phyloP scores from a whole-genome alignment of 2,888 invertebrate species.

The Bombylius discolor region DNA sequence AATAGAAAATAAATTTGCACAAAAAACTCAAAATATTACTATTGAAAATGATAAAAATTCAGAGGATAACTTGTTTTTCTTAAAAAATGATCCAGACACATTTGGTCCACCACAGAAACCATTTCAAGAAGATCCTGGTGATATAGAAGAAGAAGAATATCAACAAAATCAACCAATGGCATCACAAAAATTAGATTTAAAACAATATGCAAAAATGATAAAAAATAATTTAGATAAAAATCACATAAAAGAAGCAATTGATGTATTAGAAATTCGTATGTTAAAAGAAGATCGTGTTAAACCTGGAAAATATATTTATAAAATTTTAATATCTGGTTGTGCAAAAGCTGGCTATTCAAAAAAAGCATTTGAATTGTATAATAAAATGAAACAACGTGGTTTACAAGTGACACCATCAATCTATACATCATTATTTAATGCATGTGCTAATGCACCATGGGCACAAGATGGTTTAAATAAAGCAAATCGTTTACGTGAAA shows the following conservation, averaged over 20 bases:
- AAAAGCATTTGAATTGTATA: conserved; percentile 72
- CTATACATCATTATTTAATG: conserved; percentile 78
- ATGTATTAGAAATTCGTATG: conserved; percentile 65
- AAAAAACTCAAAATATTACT: too few species aligned
- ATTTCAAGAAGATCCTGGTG: conserved; percentile 33
- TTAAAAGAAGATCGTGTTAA: conserved; percentile 61
- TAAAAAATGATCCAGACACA: conserved; percentile 3
- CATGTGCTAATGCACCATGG: conserved; percentile 70
- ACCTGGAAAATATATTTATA: conserved; percentile 68
- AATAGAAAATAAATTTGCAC: too few species aligned
- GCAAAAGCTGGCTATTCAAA: conserved; percentile 72
- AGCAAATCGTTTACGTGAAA: conserved; percentile 50
- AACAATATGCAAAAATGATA: conserved; percentile 57
- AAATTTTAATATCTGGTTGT: conserved; percentile 69
- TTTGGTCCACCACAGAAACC: not conserved
- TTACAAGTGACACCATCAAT: conserved; percentile 55
- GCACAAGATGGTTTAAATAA: conserved; percentile 52
- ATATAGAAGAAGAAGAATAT: conserved; percentile 47
- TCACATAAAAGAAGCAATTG: conserved; percentile 62
- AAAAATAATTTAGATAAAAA: conserved; percentile 50
- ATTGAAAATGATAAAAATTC: too few species aligned
- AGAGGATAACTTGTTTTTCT: not conserved
- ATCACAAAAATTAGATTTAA: conserved; percentile 43
- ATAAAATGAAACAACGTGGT: conserved; percentile 65
- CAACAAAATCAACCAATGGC: conserved; percentile 40